Conservation (phyloP, 2,888 invertebrate species). For the Drosophila kambysellisi region DNA sequence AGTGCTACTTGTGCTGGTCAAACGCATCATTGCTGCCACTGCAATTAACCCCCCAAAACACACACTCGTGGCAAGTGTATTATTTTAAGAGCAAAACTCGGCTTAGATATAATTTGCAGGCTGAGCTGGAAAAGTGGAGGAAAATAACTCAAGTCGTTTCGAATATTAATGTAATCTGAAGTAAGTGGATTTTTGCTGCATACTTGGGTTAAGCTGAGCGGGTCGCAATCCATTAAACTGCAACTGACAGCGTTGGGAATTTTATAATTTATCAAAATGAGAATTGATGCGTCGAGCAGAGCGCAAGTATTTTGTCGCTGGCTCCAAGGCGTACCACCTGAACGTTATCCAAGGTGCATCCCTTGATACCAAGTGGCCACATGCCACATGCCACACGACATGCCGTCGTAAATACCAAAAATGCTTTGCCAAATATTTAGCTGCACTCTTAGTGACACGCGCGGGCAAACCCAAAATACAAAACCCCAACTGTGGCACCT, state of each 20-base stretch:
- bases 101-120: neutral
- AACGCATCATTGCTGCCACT: conserved; percentile 34
- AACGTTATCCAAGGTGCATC: conserved; percentile 41
- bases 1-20: conserved; percentile 17
- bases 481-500: neutral
- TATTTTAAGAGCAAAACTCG: neutral
- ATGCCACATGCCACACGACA: conserved; percentile 73
- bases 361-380: conserved; percentile 45
- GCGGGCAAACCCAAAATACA: conserved; percentile 12
- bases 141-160: neutral
- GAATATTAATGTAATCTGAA: conserved; percentile 1
- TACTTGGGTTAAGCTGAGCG: conserved; percentile 23
- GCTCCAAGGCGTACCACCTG: conserved; percentile 18
- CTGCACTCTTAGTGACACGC: conserved; percentile 73
- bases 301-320: conserved; percentile 49
- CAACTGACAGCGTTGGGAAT: conserved; percentile 51
- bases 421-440: conserved; percentile 77
- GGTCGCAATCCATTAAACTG: conserved; percentile 55
- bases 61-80: neutral
- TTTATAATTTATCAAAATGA: conserved; percentile 81
- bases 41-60: conserved; percentile 19
- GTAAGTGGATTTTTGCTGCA: conserved; percentile 1
- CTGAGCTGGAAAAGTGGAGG: neutral
- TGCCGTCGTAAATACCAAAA: conserved; percentile 78
- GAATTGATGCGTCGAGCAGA: conserved; percentile 69